Evolutionary conservation across 2,113 vertebrate genomes (phyloP).

Genomic region (Callaeas wilsoni): DNA sequence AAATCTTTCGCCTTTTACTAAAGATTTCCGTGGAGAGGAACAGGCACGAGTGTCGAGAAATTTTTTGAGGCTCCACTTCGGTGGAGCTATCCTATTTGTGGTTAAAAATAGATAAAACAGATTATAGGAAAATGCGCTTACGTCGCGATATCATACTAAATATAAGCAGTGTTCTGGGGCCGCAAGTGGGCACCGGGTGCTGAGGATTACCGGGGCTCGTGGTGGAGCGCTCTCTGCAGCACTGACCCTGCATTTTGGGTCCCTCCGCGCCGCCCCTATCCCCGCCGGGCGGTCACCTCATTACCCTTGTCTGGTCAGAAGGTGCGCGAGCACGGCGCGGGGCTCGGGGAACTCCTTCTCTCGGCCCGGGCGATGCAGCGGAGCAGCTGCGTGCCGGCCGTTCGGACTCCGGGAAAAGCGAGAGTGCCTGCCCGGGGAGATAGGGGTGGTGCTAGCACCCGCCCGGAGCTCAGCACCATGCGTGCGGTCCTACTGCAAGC

Average conservation of each 20-base stretch:
- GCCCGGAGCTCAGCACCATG: neutral
- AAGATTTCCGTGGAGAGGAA: slow-evolving; percentile 51
- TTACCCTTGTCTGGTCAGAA: fast-evolving
- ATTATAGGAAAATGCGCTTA: no score
- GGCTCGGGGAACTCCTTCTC: neutral
- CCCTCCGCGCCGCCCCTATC: fast-evolving
- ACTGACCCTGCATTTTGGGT: fast-evolving
- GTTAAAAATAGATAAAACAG: neutral
- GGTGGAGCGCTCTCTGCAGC: fast-evolving
- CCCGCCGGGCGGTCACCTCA: fast-evolving
- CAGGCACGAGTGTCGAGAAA: neutral
- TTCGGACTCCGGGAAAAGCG: no score
- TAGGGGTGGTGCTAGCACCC: neutral
- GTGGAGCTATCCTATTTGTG: fast-evolving
- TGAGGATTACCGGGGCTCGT: no score
- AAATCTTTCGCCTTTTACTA: slow-evolving; percentile 62
- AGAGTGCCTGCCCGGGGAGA: no score
- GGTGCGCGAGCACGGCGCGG: fast-evolving
- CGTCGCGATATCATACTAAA: no score
- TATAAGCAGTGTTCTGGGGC: no score
- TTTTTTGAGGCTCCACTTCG: neutral
- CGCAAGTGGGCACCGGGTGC: no score
- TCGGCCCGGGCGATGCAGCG: neutral
- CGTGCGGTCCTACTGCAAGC: no score
- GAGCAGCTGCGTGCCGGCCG: neutral